A percentile compares a stretch with the other conserved stretches of the same genome.
phyloP scores from a whole-genome alignment of 2,113 vertebrate genomes.

The Rhea pennata region DNA sequence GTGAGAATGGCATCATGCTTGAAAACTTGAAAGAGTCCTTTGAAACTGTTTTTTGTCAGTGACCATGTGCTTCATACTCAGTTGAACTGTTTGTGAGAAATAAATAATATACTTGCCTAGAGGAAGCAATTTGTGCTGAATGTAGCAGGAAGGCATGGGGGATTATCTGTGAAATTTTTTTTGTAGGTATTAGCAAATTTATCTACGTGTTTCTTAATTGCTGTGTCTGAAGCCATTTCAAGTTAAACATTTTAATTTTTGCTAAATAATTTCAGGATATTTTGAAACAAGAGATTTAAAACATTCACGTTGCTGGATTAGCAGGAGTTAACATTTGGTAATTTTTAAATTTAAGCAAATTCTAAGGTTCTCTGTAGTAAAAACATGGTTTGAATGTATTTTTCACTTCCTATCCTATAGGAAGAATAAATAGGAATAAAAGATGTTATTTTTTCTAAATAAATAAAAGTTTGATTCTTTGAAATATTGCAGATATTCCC shows the following conservation, averaged over 20 bases:
- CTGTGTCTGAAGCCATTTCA: background rate
- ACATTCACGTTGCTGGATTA: background rate
- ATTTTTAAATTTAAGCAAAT: background rate
- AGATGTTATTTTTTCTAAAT: background rate
- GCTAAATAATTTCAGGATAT: background rate
- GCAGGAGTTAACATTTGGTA: background rate
- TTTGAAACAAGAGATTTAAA: background rate
- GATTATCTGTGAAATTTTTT: background rate
- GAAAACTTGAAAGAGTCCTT: background rate
- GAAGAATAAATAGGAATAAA: background rate
- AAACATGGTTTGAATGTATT: background rate
- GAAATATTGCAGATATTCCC: background rate
- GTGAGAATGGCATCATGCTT: background rate
- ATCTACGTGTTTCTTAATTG: background rate
- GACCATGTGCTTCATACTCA: background rate
- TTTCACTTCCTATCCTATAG: background rate
- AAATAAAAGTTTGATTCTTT: background rate
- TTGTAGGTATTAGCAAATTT: background rate
- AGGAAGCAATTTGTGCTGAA: background rate
- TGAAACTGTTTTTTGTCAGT: background rate
- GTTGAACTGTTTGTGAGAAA: background rate
- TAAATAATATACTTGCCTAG: background rate
- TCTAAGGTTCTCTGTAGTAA: background rate
- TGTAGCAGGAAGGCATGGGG: background rate
- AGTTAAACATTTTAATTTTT: background rate